A percentile compares a stretch with the other conserved stretches of the same genome.
These are phyloP conservation scores for Philonicus albiceps DNA, from an alignment of 2,888 invertebrate species.

Conservation along the genomic window DNA sequence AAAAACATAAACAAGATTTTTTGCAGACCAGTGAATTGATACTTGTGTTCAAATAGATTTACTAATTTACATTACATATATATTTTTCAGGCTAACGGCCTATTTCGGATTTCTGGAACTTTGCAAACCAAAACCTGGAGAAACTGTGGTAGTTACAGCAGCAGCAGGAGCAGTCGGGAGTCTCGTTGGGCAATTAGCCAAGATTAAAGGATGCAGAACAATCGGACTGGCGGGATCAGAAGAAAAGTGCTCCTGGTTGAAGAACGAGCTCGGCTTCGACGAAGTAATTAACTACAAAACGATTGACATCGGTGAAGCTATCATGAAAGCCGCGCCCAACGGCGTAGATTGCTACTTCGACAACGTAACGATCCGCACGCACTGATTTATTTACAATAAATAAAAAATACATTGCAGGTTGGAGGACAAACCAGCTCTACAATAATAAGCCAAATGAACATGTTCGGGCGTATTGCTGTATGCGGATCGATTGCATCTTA, in stretches of 20 bases:
- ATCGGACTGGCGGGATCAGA: conserved; percentile 77
- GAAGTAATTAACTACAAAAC: conserved; percentile 77
- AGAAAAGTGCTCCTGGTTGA: conserved; percentile 75
- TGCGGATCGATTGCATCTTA: conserved; percentile 74
- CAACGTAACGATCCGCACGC: conserved; percentile 66
- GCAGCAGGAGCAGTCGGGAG: conserved; percentile 83
- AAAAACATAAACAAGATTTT: too few species aligned
- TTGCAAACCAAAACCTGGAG: conserved; percentile 74
- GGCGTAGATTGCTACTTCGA: conserved; percentile 81
- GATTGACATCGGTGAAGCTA: conserved; percentile 62
- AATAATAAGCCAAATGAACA: conserved; percentile 71
- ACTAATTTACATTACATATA: not conserved
- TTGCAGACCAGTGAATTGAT: too few species aligned
- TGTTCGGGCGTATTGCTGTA: conserved; percentile 69
- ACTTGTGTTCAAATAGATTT: too few species aligned
- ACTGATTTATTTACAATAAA: not conserved
- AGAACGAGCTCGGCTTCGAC: conserved; percentile 72
- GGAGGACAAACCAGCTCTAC: conserved; percentile 71
- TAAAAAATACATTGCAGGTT: conserved; percentile 57
- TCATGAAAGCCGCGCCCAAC: conserved; percentile 72
- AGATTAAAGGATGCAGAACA: conserved; percentile 73
- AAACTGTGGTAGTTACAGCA: conserved; percentile 75
- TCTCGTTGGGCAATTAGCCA: conserved; percentile 81
- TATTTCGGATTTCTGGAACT: conserved; percentile 78
- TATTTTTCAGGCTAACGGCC: conserved; percentile 71